Evolutionary conservation across 2,888 invertebrate genomes (phyloP), one percentile per base, ranked within the genome.

Genomic region (Synanthedon vespiformis): DNA sequence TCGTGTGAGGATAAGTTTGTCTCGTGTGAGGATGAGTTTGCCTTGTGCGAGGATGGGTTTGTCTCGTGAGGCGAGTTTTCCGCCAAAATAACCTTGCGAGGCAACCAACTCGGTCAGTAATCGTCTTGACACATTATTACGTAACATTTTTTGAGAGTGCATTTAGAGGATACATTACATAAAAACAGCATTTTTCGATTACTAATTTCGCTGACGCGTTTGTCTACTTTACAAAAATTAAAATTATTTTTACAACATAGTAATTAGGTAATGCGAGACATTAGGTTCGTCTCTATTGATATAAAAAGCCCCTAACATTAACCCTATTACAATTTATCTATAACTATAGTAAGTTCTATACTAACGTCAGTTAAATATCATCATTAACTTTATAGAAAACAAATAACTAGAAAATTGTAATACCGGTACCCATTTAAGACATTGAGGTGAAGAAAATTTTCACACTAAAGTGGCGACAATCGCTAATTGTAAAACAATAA

Each of bases 251-350:
- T 53, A 55, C 55, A 55, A 55, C 49, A 40, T 49, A 51, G 50
- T 51, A 49, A 22, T 22, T 18, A 18, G 44, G 55, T 51, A 14
- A 49, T 44, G 40, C 18, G 49, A 41, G 12, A 12, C 63, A 62
- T 61, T 60, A 58, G 61, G 52, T 56, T 56, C 58, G 63, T 63
- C 49, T 51, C 62, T 58, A 61, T 61, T 58, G 64, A 67, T 70
- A 67, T 63, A 77, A 80, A 77, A 83, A 78, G 77, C 80, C 76
- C 78, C 74, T 78, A 79, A 67, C 72, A 12, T 72, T 73, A 75
- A 71, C 67, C 75, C 82, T 83, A 81, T 78, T 75, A 70, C 77
- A 80, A 34, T 34, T 82, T 80, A 80, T 70, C 83, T 84, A 81
- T 74, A 77, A 62, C 77, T 80, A 80, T 76, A 76, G 63, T 78